Evolutionary conservation across 2,888 invertebrate species (phyloP), one percentile per base, ranked within the genome.

Genomic region (Phragmatobia fuliginosa): DNA sequence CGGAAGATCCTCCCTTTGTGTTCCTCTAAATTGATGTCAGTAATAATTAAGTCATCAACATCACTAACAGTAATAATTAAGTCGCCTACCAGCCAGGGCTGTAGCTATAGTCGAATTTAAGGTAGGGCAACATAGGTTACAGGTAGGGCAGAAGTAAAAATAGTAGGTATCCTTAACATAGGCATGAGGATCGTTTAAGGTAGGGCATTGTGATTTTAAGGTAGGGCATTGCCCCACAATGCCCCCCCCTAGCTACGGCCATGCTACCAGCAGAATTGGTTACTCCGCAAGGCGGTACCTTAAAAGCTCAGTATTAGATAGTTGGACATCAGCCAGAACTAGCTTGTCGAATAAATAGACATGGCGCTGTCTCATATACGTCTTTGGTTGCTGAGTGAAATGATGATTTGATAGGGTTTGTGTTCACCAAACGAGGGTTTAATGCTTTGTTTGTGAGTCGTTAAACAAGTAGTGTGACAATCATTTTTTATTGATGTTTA

Each of bases 291-390:
- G 76, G 75, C 79, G 75, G 70, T 80, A 68, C 77, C 71, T 81
- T 80, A 70, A 77, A 75, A 77, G 75, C 72, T 80, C 73, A 66
- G 68, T 67, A 60, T 66, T 75, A 65, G 66, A 70, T 49, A 76
- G 32, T 81, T 83, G 81, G 81, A 79, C 70, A 60, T 38, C 60
- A 67, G 83, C 81, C 81, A 82, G 78, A 56, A 70, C 49, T 67
- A 74, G 75, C 72, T 74, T 73, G 76, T 78, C 78, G 68, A 80
- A 81, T 81, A 82, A 82, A 81, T 81, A 81, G 80, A 82, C 75
- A 70, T 62, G 65, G 72, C 71, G 68, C 61, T 70, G 71, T 77
- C 74, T 72, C 73, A 71, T 72, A 66, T 70, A 72, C 67, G 73
- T 76, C 76, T 76, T 70, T 72, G 66, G 66, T 65, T 71, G 67